Evolutionary conservation across 2,797 vertebrate species (phyloP), one percentile per base, ranked within the genome.

Genomic region (Coreius guichenoti): DNA sequence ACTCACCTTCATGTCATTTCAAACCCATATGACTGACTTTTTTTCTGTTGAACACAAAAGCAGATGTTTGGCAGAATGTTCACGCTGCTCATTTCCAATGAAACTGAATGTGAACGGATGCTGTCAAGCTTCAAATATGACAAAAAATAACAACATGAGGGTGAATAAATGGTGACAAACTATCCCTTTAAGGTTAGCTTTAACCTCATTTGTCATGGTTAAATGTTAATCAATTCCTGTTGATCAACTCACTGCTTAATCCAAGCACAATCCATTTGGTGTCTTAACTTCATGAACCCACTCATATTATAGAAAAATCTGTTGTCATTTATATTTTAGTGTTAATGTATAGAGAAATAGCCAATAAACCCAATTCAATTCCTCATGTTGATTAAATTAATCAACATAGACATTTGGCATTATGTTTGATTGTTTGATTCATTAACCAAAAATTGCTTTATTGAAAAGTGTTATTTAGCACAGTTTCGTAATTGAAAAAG

Each of bases 381-480:
- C 2, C 12, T 54, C 21, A 21, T 54, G 29, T 36, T 51, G 4
- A 67, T 69, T 51, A 11, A 51, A 69, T 49, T 12, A 68, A 51
- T 51, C 13, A 80, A 23, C 63, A 67, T n/a, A 17, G 45, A 17
- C 47, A 3, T 81, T 69, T 69, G 65, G 31, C 47, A 81, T 49
- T 26, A 54, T 7, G 5, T 47, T 47, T 51, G 3, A 51, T 69
- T 54, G 47, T 68, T 81, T 69, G 47, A 81, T 81, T 26, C 21
- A 70, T 81, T 39, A 69, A 47, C 23, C 47, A 39, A 69, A 69
- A 54, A 65, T 29, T 14, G 39, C 39, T 80, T 80, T 65, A 65
- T 65, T 49, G 58, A 31, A 79, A 61, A 61, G 7, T 43, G 7
- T 29, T 78, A 61, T 43, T 61, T 43, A 43, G 17, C 31, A 54